phyloP scores from a whole-genome alignment of 2,888 invertebrate species.

The Apantesis nais region DNA sequence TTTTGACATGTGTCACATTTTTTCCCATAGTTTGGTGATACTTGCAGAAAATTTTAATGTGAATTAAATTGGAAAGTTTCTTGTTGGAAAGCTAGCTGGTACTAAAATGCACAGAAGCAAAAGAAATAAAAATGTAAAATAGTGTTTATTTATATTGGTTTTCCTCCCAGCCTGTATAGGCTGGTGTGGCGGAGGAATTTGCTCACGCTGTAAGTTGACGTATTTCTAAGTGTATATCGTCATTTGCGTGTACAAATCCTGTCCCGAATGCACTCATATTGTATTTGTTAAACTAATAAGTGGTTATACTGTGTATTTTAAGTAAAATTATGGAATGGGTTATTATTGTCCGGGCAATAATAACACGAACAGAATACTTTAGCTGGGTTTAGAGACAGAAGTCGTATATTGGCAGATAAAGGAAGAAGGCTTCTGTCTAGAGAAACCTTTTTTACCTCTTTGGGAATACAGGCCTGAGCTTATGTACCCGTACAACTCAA shows the following conservation, averaged over 20 bases:
- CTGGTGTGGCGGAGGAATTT: constrained; percentile 3
- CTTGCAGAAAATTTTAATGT: constrained; percentile 27
- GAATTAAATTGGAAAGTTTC: constrained; percentile 20
- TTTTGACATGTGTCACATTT: constrained; percentile 15
- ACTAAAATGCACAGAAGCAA: constrained; percentile 22
- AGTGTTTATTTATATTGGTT: constrained; percentile 7
- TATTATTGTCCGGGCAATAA: too few species aligned
- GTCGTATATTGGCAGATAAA: too few species aligned
- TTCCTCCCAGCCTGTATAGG: constrained; percentile 1
- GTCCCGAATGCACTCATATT: not conserved
- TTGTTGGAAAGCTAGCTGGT: constrained; percentile 16
- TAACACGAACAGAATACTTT: too few species aligned
- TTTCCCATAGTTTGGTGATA: constrained; percentile 24
- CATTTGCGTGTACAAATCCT: not conserved
- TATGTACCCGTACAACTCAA: too few species aligned
- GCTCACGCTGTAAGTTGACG: constrained; percentile 2
- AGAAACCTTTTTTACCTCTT: too few species aligned
- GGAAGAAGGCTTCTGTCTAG: too few species aligned
- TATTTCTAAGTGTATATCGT: not conserved
- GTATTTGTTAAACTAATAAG: not conserved
- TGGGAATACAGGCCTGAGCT: too few species aligned
- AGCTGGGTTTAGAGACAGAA: too few species aligned
- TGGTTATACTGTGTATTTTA: not conserved
- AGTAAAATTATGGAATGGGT: too few species aligned
- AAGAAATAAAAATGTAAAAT: constrained; percentile 28